Evolutionary conservation across 1,140 invertebrate genomes (phyloP).

Genomic region (Heliothis virescens): DNA sequence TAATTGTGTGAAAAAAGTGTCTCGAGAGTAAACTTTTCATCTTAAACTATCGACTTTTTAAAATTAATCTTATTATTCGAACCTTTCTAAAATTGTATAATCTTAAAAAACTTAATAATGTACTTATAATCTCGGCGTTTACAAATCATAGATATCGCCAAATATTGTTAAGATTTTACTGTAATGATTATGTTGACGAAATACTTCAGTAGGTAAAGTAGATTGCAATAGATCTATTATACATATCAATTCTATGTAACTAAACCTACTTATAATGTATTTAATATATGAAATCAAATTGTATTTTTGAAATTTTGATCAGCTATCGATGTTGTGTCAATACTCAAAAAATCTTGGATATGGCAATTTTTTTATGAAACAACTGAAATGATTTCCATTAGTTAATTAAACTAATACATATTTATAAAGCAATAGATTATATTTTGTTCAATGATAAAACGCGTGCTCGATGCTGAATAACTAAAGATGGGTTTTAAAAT

Average conservation of each 20-base stretch:
- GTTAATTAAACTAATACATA: too few relatives aligned
- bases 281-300: too few relatives aligned
- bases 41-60: too few relatives aligned
- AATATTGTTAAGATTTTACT: constrained; percentile 6
- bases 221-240: constrained; percentile 6
- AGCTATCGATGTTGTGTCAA: too few relatives aligned
- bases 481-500: not conserved
- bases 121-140: not conserved
- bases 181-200: not conserved
- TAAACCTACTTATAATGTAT: not conserved
- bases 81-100: too few relatives aligned
- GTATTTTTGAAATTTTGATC: too few relatives aligned
- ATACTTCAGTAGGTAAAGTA: constrained; percentile 19
- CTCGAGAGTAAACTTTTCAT: too few relatives aligned
- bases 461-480: not conserved
- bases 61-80: too few relatives aligned
- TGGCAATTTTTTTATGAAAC: too few relatives aligned
- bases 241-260: constrained; percentile 10
- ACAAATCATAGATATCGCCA: constrained; percentile 17
- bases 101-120: not conserved
- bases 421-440: constrained; percentile 20
- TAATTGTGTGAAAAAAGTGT: too few relatives aligned
- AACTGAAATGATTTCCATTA: too few relatives aligned
- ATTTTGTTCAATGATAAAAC: constrained; percentile 21
- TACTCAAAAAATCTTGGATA: too few relatives aligned